Base-by-base conservation (phyloP, 2,797 vertebrate genomes). In the Gallinago stenura region DNA sequence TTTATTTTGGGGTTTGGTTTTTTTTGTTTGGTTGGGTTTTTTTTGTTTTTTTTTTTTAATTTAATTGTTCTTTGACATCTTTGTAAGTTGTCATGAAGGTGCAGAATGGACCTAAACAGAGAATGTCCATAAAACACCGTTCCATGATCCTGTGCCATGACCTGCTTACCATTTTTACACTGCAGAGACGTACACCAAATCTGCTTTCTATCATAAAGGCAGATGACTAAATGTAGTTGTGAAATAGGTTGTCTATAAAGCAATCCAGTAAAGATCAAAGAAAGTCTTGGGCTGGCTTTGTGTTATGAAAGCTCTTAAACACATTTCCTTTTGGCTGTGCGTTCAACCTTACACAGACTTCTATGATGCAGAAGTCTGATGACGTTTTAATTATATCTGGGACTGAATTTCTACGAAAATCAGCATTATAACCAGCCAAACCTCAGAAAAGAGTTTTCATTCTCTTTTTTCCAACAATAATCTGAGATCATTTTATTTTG, bases 181-280 rank as follows among this genome's bases (percentile, higher is more conserved):
- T 61, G 37, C 64, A 68, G 70, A 80, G 72, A 45, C 14, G 0
- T 58, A 87, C 37, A 80, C 68, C 54, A 94, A 93, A 95, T 89
- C 57, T 91, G 93, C 57, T 92, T 94, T 97, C 60, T 87, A 80
- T 96, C 92, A 90, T 35, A 33, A 79, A 89, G 83, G 71, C 88
- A 89, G 92, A 96, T 96, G 92, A 94, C 83, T 91, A 89, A 90
- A 96, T n/a, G 43, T 48, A 80, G 58, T 95, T 97, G 89, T 91
- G 95, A 94, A 95, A 93, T 83, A 95, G 84, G 61, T 83, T 77
- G 50, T 68, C 89, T 81, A 66, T 91, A 97, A 93, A 93, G 41
- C 33, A 73, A 89, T 46, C 80, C 76, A 83, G 54, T 66, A 78
- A 91, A 87, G 68, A 91, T 89, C 90, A 97, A 95, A 95, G 93